A percentile compares a stretch with the other conserved stretches of the same genome.
Conservation (phyloP, 2,113 vertebrate species). For the Anoura caudifer region DNA sequence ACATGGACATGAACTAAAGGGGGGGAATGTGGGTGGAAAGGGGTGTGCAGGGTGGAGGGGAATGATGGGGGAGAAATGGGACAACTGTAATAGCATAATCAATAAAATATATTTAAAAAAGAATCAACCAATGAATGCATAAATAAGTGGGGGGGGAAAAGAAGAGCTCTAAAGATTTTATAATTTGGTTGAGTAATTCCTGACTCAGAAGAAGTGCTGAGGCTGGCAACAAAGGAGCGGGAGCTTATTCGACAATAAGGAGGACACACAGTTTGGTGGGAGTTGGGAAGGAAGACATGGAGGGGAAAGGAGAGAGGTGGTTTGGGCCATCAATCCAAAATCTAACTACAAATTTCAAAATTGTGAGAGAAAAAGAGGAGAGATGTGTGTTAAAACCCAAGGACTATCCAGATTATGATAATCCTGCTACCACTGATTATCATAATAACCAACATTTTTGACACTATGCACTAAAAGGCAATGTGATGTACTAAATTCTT, state of each 20-base stretch:
- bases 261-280: background rate
- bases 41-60: no score
- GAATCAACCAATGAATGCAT: no score
- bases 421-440: background rate
- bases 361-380: background rate
- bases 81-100: no score
- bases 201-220: background rate
- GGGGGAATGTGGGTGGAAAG: no score
- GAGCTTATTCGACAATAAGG: background rate
- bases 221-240: background rate
- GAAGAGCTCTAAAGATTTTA: background rate
- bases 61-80: no score
- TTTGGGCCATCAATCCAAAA: background rate
- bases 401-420: background rate
- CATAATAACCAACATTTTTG: background rate
- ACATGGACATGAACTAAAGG: no score
- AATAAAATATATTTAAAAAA: no score
- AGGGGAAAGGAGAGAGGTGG: background rate
- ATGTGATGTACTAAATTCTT: background rate
- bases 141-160: no score
- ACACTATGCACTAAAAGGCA: background rate
- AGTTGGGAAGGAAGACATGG: background rate
- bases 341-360: background rate
- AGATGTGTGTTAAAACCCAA: background rate
- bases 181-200: background rate